These are phyloP conservation scores for Halictus ligatus DNA, from an alignment of 2,888 invertebrate genomes.

Conservation along the genomic window DNA sequence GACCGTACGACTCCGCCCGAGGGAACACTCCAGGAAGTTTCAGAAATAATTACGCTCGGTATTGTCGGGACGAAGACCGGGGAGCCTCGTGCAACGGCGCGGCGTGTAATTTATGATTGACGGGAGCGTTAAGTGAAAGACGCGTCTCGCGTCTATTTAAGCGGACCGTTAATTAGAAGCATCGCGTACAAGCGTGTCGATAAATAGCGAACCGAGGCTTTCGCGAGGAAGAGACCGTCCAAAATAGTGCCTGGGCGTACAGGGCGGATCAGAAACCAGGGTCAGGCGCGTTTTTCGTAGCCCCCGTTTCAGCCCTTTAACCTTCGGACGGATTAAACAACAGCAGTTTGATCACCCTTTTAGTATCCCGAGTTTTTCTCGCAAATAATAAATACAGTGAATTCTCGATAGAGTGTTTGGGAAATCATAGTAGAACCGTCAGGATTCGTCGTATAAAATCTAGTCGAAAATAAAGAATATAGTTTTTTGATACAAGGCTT, in stretches of 20 bases:
- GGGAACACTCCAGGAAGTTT: conserved; percentile 26
- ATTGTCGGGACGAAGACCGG: conserved; percentile 17
- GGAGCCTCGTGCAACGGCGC: conserved; percentile 9
- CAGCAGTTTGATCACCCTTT: too few relatives aligned
- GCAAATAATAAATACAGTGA: too few relatives aligned
- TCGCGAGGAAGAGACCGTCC: background rate
- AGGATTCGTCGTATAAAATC: too few relatives aligned
- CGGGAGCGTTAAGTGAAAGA: conserved; percentile 41
- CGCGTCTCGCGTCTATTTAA: conserved; percentile 39
- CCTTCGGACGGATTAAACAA: too few relatives aligned
- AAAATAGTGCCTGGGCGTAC: background rate
- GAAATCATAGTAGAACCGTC: too few relatives aligned
- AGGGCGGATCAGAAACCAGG: background rate
- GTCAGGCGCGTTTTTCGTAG: background rate
- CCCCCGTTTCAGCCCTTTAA: background rate
- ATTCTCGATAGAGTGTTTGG: too few relatives aligned
- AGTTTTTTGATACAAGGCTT: too few relatives aligned
- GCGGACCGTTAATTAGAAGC: conserved; percentile 38
- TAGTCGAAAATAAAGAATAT: too few relatives aligned
- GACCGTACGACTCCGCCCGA: background rate
- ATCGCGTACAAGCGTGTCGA: background rate
- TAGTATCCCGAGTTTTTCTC: too few relatives aligned
- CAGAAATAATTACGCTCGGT: conserved; percentile 29
- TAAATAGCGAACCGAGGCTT: conserved; percentile 28
- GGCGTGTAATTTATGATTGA: conserved; percentile 51